Evolutionary conservation across 2,888 invertebrate genomes (phyloP), one percentile per base, ranked within the genome.

Genomic region (Napeogenes inachia): DNA sequence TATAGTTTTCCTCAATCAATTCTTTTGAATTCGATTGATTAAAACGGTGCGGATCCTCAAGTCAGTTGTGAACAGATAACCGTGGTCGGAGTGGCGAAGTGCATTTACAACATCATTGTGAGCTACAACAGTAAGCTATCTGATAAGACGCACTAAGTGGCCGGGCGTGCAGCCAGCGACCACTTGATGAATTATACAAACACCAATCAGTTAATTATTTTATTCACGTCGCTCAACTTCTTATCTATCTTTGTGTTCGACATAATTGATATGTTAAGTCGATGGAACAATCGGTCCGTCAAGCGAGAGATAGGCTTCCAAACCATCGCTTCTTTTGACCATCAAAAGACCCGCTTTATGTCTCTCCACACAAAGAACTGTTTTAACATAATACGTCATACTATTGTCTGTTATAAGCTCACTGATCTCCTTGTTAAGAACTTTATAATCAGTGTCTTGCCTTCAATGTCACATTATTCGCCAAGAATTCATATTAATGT

Each of bases 191-290:
- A 88, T 89, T 89, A 89, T 87, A 89, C 88, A 89, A 89, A 89
- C 85, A 89, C 88, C 85, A 84, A 87, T 87, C 89, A 82, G 89
- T 87, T 89, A 89, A 90, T 90, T 89, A 89, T 89, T 89, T 88
- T 83, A 88, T 89, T 87, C 87, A 87, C 82, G 89, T 90, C 89
- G 85, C 81, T 89, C 89, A 84, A 82, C 70, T 73, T 79, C 80
- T 84, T 88, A 89, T 89, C 87, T 80, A 73, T 75, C 82, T 85
- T 84, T 86, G 84, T 87, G 84, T 89, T 85, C 82, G 82, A 87
- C 87, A 86, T 89, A 88, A 89, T 90, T 88, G 89, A 89, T 89
- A 88, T 85, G 87, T 88, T 86, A 89, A 88, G 89, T 84, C 85
- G 77, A 76, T 78, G 79, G 83, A 89, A 89, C 89, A 89, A 89